Percentiles rank a stretch among this genome's conserved stretches.
Conservation (phyloP, 2,113 vertebrate species). For the Odontophorus gujanensis region DNA sequence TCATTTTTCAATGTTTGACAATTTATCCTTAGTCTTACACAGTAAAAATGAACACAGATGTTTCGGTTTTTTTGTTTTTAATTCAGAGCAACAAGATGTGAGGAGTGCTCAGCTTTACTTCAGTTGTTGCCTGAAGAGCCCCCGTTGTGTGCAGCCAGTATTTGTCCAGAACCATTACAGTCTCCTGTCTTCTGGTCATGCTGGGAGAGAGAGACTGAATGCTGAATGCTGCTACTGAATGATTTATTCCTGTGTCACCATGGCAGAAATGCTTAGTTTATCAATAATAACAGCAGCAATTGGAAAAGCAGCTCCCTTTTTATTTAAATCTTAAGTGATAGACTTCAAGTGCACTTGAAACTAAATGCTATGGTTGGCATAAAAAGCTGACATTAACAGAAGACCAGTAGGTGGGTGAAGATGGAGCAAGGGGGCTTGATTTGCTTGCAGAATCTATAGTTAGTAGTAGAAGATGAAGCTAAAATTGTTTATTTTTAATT, state of each 20-base stretch:
- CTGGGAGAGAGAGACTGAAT: not conserved
- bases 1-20: not conserved
- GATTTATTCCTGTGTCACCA: not conserved
- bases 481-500: not conserved
- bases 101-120: not conserved
- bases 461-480: not conserved
- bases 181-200: not conserved
- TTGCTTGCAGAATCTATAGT: not conserved
- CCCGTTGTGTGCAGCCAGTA: fast-evolving
- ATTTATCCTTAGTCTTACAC: not conserved
- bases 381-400: not conserved
- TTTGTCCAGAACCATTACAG: not conserved
- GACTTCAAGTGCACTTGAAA: not conserved
- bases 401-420: not conserved
- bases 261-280: not conserved
- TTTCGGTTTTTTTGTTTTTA: not conserved
- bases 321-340: not conserved
- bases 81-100: not conserved
- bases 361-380: not conserved
- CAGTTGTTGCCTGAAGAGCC: not conserved
- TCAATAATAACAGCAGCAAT: not conserved
- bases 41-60: not conserved
- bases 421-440: not conserved
- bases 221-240: not conserved
- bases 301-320: not conserved